phyloP scores from a whole-genome alignment of 2,888 invertebrate species.

The Coenonympha glycerion region DNA sequence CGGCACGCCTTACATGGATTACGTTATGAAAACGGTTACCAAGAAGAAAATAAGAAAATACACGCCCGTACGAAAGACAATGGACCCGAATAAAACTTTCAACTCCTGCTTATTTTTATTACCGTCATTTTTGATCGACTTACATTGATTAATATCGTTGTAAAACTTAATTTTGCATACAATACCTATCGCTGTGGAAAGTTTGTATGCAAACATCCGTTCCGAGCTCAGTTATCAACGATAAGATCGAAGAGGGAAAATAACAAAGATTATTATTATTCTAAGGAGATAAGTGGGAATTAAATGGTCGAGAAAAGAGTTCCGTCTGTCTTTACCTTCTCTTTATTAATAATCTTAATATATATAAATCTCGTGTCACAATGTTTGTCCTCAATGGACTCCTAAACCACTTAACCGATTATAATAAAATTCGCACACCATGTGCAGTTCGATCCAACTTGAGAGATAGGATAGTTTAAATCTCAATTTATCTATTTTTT shows the following conservation, averaged over 20 bases:
- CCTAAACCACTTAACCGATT: too few species aligned
- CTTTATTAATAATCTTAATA: too few species aligned
- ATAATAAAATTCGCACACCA: too few species aligned
- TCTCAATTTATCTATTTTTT: too few species aligned
- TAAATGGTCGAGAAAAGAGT: background rate
- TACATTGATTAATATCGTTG: slow-evolving; percentile 11
- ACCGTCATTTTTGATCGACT: slow-evolving; percentile 10
- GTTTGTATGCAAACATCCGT: slow-evolving; percentile 17
- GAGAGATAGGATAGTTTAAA: too few species aligned
- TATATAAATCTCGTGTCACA: too few species aligned
- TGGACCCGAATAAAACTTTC: slow-evolving; percentile 4
- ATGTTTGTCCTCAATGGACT: too few species aligned
- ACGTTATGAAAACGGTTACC: background rate
- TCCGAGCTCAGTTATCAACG: slow-evolving; percentile 2
- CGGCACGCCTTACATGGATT: too few species aligned
- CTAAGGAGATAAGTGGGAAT: background rate
- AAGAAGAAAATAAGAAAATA: background rate
- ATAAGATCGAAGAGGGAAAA: slow-evolving; percentile 4
- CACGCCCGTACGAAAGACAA: background rate
- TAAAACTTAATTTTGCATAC: slow-evolving; percentile 19
- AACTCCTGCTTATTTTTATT: slow-evolving; percentile 11
- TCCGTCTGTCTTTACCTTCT: too few species aligned
- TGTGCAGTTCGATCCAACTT: too few species aligned
- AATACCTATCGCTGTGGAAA: slow-evolving; percentile 12
- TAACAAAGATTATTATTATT: slow-evolving; percentile 13